These are phyloP conservation scores for Crypturellus undulatus DNA, from an alignment of 2,113 vertebrate species.

Conservation along the genomic window DNA sequence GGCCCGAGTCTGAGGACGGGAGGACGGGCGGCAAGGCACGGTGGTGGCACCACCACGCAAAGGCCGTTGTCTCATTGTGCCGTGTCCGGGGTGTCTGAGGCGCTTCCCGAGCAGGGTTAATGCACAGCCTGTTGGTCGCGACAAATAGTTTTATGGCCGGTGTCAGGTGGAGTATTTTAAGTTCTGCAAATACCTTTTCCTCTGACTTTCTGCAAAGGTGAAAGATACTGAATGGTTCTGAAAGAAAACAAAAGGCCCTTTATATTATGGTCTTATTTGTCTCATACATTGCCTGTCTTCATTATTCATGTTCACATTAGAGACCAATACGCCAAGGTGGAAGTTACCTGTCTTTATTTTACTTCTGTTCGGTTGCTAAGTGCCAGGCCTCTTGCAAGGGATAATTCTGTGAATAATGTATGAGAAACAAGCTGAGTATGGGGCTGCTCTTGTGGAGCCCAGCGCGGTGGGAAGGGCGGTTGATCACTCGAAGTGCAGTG, in stretches of 20 bases:
- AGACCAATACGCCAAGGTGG: neutral
- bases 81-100: neutral
- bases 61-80: neutral
- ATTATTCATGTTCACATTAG: conserved; percentile 45
- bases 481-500: neutral
- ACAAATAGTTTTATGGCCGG: conserved; percentile 40
- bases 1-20: neutral
- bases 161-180: conserved; percentile 33
- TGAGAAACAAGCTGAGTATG: neutral
- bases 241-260: conserved; percentile 4
- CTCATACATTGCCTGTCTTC: conserved; percentile 16
- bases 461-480: neutral
- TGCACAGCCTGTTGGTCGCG: conserved; percentile 4
- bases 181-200: conserved; percentile 46
- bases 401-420: neutral
- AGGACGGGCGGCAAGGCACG: neutral
- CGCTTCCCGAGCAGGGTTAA: neutral
- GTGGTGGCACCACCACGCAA: neutral
- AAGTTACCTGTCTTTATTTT: conserved; percentile 40
- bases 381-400: neutral
- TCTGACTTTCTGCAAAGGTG: conserved; percentile 16
- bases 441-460: conserved; percentile 1
- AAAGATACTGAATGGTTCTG: conserved; percentile 25
- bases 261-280: conserved; percentile 13
- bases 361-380: neutral